Base-by-base conservation (phyloP, 1,140 invertebrate genomes). In the Brachystomella parvula region DNA sequence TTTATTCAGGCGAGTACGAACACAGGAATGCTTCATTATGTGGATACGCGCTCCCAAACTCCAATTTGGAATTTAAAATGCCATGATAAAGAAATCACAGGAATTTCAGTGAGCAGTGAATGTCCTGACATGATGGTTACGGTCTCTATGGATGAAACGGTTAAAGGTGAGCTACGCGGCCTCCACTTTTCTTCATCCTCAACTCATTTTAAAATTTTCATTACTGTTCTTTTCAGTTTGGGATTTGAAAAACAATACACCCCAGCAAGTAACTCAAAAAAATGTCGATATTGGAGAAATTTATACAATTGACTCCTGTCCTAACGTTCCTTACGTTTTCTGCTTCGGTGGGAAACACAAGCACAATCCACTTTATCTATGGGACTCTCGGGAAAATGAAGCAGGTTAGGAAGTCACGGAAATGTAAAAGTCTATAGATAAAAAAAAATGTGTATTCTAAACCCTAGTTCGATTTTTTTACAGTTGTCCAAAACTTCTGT, bases 331-430 rank as follows among this genome's bases (percentile, higher is more conserved):
- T 12, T 88, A 88, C 76, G 81, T 88, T 15, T 82, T 93, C 73
- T 86, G 86, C 47, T 79, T 87, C 66, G 92, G 92, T 47, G 92
- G 92, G 1, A 90, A 92, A 75, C 88, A 89, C 72, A 88, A 89
- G 73, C 82, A 85, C 28, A 83, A 88, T 69, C 86, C 86, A 78
- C 85, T 92, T 64, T 85, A 86, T 72, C 81, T 94, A 2, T 85
- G 86, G 74, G 85, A 95, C 78, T 79, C 92, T 32, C 80, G 80
- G 29, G 82, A 83, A 72, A 84, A 83, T 76, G 80, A 85, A 64
- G 78, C 83, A 74, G 85, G 89, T 88, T 78, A 75, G 74, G n/a
- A 12, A 3, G 6, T 21, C 31, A 9, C 29, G 6, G 15, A 60
- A 60, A 9, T 33, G 17, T 12, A 29, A 62, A 61, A 59, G n/a